Evolutionary conservation across 2,797 vertebrate species (phyloP), one percentile per base, ranked within the genome.

Genomic region (Cichlasoma orientale): DNA sequence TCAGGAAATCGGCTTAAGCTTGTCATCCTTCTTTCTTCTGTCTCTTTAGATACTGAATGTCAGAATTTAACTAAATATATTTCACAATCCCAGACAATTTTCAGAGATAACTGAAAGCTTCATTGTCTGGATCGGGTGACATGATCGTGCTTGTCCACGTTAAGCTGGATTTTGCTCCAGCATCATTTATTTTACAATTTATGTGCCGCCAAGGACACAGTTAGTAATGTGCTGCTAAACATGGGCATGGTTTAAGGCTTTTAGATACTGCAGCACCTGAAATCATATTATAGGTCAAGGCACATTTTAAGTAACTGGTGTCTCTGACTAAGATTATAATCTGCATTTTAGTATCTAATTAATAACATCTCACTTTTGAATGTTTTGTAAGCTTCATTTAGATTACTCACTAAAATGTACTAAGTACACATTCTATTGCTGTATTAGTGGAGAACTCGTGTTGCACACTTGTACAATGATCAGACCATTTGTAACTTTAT

Each of bases 401-500:
- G 14, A 66, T 27, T 66, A 27, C 14, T 66, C 9, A 44, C 23
- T 23, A 27, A 66, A 66, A 47, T 27, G 14, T 47, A 47, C 23
- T 66, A 2, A 27, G 23, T 47, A 47, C 23, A 63, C 1, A 44
- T 44, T 44, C 8, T 63, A 44, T 21, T 66, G 38, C 44, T 25
- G 14, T 66, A 44, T 66, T 11, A 25, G 0, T 47, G 61, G 61
- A 66, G 23, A 66, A 19, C 21, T 44, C 10, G 3, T 66, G 23
- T 47, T 66, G 41, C 25, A 47, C 47, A 9, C 41, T 66, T 27
- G 16, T 66, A 66, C 16, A 66, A 27, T 27, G 59, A 63, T 80
- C 54, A 75, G 68, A 54, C 66, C 38, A 21, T 71, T 78, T 72
- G 74, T 74, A 66, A 56, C 84, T 78, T 69, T 79, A 77, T 82